phyloP scores from a whole-genome alignment of 2,797 vertebrate genomes.

The Gymnoscopelus microlampas region DNA sequence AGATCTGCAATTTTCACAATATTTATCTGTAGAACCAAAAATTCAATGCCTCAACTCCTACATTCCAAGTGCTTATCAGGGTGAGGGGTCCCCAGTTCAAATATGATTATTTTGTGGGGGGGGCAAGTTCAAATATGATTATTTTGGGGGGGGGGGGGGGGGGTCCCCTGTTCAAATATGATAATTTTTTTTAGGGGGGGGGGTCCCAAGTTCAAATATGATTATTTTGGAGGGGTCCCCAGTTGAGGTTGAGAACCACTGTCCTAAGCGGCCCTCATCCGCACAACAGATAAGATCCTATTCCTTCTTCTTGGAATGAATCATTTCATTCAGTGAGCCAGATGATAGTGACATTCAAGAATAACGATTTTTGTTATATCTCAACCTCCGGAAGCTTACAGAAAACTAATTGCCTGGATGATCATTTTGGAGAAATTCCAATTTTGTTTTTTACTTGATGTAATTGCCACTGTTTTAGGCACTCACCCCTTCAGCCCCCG shows the following conservation, averaged over 20 bases:
- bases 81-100: no score
- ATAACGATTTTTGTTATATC: background rate
- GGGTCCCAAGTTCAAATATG: no score
- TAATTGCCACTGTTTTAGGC: background rate
- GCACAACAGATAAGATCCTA: background rate
- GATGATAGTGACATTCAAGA: background rate
- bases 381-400: conserved; percentile 1
- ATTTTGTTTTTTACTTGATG: conserved; percentile 1
- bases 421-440: background rate
- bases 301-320: background rate
- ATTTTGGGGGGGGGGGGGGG: no score
- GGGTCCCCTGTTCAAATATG: no score
- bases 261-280: background rate
- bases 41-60: no score
- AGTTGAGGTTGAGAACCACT: background rate
- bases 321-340: conserved; percentile 3
- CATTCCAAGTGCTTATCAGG: no score
- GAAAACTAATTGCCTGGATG: background rate
- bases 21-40: no score
- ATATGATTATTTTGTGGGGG: no score
- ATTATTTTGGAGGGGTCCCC: no score
- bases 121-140: no score
- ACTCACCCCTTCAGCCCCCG: background rate
- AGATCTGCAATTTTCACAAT: no score
- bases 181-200: no score